A percentile compares a stretch with the other conserved stretches of the same genome.
These are phyloP conservation scores for Cossypha heuglini DNA, from an alignment of 2,797 vertebrate genomes.

Conservation along the genomic window DNA sequence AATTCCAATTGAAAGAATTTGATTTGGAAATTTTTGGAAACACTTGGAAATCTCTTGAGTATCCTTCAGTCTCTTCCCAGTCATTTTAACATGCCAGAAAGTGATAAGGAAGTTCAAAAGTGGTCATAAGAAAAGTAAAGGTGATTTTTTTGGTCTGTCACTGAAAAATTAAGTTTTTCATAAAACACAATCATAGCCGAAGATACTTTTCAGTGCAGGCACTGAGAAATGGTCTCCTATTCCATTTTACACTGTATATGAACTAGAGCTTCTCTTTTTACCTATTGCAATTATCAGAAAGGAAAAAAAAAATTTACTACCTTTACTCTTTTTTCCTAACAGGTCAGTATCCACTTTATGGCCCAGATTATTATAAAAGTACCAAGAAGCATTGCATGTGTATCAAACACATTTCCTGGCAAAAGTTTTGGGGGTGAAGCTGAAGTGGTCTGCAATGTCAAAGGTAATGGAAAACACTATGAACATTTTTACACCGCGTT, in stretches of 20 bases:
- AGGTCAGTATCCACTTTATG: neutral
- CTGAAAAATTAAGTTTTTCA: neutral
- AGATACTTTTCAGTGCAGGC: neutral
- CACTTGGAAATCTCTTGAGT: neutral
- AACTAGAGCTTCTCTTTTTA: neutral
- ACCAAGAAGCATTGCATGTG: neutral
- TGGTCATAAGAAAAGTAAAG: neutral
- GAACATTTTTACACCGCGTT: neutral
- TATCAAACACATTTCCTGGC: neutral
- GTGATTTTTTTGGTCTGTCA: neutral
- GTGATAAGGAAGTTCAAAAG: neutral
- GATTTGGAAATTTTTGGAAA: neutral
- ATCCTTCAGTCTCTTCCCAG: neutral
- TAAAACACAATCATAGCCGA: neutral
- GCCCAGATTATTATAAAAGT: neutral
- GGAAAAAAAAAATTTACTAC: too few relatives aligned
- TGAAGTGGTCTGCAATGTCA: neutral
- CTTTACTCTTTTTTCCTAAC: neutral
- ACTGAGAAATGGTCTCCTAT: neutral
- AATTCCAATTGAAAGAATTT: neutral
- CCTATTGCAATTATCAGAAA: neutral
- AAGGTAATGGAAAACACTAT: neutral
- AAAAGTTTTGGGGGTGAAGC: neutral
- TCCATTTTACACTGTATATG: neutral
- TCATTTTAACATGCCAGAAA: neutral